Base-by-base conservation (phyloP, 2,113 vertebrate genomes). In the Pardalotus punctatus region DNA sequence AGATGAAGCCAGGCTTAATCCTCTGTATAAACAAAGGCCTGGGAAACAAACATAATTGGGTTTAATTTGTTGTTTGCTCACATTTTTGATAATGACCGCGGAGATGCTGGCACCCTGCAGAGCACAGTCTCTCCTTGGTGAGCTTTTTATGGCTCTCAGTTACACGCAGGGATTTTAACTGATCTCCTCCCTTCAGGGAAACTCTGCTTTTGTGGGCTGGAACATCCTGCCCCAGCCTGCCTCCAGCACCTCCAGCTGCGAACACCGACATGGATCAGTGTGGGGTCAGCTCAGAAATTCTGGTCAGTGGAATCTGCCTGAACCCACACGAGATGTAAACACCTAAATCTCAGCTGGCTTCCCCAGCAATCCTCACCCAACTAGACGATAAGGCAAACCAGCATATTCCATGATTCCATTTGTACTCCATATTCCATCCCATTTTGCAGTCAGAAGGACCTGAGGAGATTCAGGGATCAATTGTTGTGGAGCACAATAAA, bases 1-100 rank as follows among this genome's bases (percentile, higher is more conserved):
- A 90, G 81, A 81, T 62, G 31, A 79, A 84, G 78, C 69, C 85
- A 88, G 81, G 22, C 61, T 72, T 85, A 79, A 69, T 86, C 82
- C 86, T 72, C 40, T 28, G 14, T 5, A 81, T 10, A 78, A 73
- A 95, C 69, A 81, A 67, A 77, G n/a, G 71, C 61, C 77, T 81
- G 85, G 74, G 82, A 91, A 94, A 77, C 40, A 56, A 81, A 33
- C 21, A 17, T 1, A 19, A 90, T 29, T 5, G 4, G 28, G 33
- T 62, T 90, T n/a, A 65, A 81, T 64, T 83, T 64, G 69, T 60
- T 76, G 65, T 48, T 66, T 93, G 78, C 54, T 74, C 47, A 38
- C 47, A 25, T 81, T 94, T 85, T 42, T 47, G 69, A 42, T 80
- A 88, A 48, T 0, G 5, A 92, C 33, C 69, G 24, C 2, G 0